These are phyloP conservation scores for Dreissena rostriformis DNA, from an alignment of 1,140 invertebrate species.

Conservation along the genomic window DNA sequence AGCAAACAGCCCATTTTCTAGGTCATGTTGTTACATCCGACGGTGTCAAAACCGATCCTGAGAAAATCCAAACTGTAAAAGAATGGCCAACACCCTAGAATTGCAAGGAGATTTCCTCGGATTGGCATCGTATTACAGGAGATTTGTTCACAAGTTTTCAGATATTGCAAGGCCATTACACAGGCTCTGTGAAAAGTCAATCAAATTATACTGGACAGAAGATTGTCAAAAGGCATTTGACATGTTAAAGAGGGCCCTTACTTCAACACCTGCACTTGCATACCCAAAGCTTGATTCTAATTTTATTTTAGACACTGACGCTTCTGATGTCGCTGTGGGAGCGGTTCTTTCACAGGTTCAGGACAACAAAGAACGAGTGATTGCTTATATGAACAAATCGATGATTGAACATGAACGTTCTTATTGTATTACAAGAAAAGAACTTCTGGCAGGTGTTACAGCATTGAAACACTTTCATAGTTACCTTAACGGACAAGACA, in stretches of 20 bases:
- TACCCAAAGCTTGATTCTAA: constrained; percentile 26
- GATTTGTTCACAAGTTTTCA: constrained; percentile 77
- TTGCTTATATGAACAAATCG: constrained; percentile 62
- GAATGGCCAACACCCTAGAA: constrained; percentile 66
- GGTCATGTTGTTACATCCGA: constrained; percentile 58
- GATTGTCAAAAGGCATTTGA: constrained; percentile 60
- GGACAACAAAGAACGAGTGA: constrained; percentile 57
- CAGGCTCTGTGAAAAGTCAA: constrained; percentile 50
- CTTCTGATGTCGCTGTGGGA: constrained; percentile 61
- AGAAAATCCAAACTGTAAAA: constrained; percentile 35
- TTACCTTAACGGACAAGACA: constrained; percentile 61
- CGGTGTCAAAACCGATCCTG: constrained; percentile 46
- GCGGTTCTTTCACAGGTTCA: constrained; percentile 69
- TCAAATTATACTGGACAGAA: constrained; percentile 55
- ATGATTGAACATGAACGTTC: constrained; percentile 78
- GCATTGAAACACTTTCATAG: constrained; percentile 55
- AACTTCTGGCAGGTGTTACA: constrained; percentile 61
- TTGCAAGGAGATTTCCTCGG: constrained; percentile 81
- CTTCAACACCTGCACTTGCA: constrained; percentile 46
- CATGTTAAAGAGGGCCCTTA: constrained; percentile 56
- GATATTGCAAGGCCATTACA: constrained; percentile 76
- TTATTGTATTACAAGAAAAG: constrained; percentile 77
- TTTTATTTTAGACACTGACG: constrained; percentile 68
- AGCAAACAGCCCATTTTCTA: constrained; percentile 47
- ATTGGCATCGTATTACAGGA: constrained; percentile 77